phyloP scores from a whole-genome alignment of 2,797 vertebrate genomes.

The Sphenodon punctatus region DNA sequence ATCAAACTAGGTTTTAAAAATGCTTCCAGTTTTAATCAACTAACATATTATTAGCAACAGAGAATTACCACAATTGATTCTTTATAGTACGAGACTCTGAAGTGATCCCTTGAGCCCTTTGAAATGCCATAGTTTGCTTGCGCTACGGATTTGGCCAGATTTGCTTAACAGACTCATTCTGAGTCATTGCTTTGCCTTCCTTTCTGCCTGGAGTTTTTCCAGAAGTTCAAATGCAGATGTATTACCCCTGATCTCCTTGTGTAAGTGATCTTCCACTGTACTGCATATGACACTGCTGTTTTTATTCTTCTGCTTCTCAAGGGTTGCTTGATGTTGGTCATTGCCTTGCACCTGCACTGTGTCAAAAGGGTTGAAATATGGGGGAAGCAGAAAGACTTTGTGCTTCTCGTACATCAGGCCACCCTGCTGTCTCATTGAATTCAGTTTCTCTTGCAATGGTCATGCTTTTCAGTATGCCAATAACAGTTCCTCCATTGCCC shows the following conservation, averaged over 20 bases:
- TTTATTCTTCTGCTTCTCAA: background rate
- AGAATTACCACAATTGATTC: background rate
- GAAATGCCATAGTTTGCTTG: background rate
- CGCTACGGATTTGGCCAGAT: background rate
- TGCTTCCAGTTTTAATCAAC: background rate
- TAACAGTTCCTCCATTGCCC: rapidly evolving
- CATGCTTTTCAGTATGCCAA: background rate
- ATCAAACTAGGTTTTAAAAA: background rate
- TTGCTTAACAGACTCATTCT: background rate
- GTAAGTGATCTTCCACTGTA: background rate
- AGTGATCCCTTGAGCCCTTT: background rate
- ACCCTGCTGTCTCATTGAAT: background rate
- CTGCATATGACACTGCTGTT: background rate
- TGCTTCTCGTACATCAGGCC: background rate
- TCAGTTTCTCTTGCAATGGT: background rate
- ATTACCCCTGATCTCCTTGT: background rate
- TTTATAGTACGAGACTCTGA: background rate
- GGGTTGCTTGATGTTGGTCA: background rate
- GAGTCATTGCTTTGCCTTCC: background rate
- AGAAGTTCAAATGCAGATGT: slow-evolving; percentile 7
- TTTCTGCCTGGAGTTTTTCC: background rate
- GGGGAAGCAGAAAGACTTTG: background rate
- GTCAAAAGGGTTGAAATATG: background rate
- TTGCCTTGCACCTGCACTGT: background rate
- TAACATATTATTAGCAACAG: background rate